phyloP scores from a whole-genome alignment of 2,113 vertebrate genomes.

The Pipra filicauda region DNA sequence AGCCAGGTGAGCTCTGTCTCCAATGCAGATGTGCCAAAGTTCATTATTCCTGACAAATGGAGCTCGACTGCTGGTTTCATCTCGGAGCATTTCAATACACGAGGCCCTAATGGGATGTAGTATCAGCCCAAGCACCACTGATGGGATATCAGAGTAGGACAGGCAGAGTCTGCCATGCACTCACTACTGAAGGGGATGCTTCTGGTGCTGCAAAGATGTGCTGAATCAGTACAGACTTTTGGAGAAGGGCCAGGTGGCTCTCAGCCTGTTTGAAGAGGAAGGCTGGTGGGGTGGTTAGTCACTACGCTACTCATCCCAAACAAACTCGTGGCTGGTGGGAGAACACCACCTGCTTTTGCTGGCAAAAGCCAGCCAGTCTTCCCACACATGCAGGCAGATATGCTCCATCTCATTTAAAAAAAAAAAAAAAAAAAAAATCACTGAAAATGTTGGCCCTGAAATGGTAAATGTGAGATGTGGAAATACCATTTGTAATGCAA shows the following conservation, averaged over 20 bases:
- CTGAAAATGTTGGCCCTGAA: background rate
- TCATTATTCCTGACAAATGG: background rate
- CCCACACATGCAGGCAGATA: background rate
- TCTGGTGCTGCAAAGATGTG: constrained; percentile 18
- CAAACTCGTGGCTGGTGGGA: background rate
- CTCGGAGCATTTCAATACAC: background rate
- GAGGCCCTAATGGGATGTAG: background rate
- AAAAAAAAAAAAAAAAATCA: background rate
- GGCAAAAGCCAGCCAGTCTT: background rate
- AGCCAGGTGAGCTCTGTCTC: background rate
- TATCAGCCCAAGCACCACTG: background rate
- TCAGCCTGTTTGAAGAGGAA: background rate
- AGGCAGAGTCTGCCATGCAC: background rate
- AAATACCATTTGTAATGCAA: background rate
- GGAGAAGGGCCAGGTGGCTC: constrained; percentile 12
- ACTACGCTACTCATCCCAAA: background rate
- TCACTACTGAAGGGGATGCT: background rate
- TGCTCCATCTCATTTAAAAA: background rate
- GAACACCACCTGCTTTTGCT: constrained; percentile 30
- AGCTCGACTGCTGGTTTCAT: background rate
- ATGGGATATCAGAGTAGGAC: background rate
- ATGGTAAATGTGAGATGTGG: background rate
- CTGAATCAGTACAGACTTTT: constrained; percentile 26
- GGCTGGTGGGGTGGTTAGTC: background rate
- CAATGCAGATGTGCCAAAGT: background rate